Evolutionary conservation across 2,888 invertebrate genomes (phyloP), one percentile per base, ranked within the genome.

Genomic region (Gastrophysa polygoni): DNA sequence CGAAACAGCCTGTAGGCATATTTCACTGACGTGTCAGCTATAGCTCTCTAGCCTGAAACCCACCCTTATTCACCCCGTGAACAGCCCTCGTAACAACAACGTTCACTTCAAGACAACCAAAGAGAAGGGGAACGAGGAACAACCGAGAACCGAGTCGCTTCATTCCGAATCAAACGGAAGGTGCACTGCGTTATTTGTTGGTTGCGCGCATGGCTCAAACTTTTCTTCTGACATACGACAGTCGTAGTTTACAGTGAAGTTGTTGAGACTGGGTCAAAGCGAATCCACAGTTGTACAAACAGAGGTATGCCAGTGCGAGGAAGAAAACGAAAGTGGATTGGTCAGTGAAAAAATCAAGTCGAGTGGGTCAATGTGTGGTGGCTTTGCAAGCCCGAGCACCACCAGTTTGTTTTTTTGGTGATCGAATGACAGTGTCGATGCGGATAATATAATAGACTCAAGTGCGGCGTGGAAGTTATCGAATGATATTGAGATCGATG

Each of bases 231-330:
- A 29, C 43, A 24, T 43, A 43, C 54, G 43, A 7, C 6, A 38
- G 52, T 38, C 32, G 24, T 20, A 21, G 52, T 52, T 43, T 18
- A 6, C 14, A 18, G 14, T n/a, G n/a, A n/a, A 17, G 43, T 21
- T 34, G 38, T 11, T 14, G 43, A 10, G 44, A 54, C 43, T 54
- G 21, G 54, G 44, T 54, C 54, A 54, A 54, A 28, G 5, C 43
- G 54, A 38, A n/a, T 38, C 54, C 21, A 54, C 54, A 54, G 54
- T 43, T 54, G 54, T 43, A 54, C 50, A 52, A n/a, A 20, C 34
- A 16, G 38, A 38, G 14, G 54, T 54, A 43, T 43, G 24, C 8
- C 14, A 16, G 44, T 24, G 11, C 46, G 18, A 7, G 21, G 24
- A 43, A 32, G 28, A 54, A 54, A 54, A 43, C 16, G 54, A 54